Evolutionary conservation across 1,140 invertebrate genomes (phyloP).

Genomic region (Dendroctonus ponderosae): DNA sequence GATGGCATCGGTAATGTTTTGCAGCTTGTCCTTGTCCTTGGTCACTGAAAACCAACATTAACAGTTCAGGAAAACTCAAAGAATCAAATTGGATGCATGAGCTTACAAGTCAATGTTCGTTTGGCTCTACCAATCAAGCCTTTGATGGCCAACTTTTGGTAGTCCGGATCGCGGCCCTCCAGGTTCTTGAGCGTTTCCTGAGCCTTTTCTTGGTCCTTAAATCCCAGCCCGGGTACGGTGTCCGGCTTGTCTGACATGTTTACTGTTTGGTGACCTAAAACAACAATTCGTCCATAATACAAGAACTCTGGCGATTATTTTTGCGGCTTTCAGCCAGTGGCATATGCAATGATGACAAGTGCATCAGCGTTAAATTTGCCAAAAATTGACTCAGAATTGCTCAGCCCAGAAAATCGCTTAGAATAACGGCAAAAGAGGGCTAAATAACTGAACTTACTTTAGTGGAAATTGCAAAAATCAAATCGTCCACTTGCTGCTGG

Average conservation of each 20-base stretch:
- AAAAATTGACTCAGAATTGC: neutral
- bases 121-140: constrained; percentile 64
- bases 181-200: constrained; percentile 61
- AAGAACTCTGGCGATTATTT: too few species aligned
- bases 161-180: constrained; percentile 65
- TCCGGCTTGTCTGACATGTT: constrained; percentile 48
- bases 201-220: constrained; percentile 66
- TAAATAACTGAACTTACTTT: neutral
- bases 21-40: constrained; percentile 63
- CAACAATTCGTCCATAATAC: neutral
- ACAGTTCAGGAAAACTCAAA: neutral
- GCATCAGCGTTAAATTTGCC: neutral
- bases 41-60: constrained; percentile 54
- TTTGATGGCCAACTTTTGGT: constrained; percentile 63
- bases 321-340: neutral
- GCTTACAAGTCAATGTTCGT: constrained; percentile 62
- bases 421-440: too few species aligned
- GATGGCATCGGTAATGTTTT: constrained; percentile 64
- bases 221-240: constrained; percentile 61
- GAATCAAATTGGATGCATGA: neutral
- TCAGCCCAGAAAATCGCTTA: neutral
- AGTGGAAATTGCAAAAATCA: neutral
- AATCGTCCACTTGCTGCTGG: neutral
- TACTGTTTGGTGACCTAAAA: neutral
- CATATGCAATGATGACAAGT: neutral